Evolutionary conservation across 1,140 invertebrate species (phyloP).

Genomic region (Brevipalpus yothersi): DNA sequence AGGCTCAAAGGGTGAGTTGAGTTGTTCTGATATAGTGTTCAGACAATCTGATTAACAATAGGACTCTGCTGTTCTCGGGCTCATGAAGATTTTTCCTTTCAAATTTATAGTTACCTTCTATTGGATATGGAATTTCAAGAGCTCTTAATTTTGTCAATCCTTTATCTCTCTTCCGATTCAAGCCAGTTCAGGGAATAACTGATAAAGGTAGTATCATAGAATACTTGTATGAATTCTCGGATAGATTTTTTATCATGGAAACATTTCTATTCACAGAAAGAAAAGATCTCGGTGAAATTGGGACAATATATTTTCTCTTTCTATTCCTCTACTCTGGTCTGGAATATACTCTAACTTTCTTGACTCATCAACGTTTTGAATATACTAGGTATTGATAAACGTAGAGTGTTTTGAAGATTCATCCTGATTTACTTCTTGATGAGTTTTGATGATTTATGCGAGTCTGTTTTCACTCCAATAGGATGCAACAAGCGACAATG

Average conservation of each 20-base stretch:
- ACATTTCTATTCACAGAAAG: constrained; percentile 25
- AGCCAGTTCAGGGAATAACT: constrained; percentile 21
- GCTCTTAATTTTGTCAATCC: constrained; percentile 47
- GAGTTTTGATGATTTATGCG: too few species aligned
- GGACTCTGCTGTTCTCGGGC: too few species aligned
- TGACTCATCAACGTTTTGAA: constrained; percentile 73
- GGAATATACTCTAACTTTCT: constrained; percentile 90
- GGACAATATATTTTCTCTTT: constrained; percentile 75
- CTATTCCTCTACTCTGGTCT: constrained; percentile 88
- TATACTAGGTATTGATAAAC: constrained; percentile 33
- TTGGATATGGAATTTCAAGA: constrained; percentile 21
- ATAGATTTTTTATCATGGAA: neutral
- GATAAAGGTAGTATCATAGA: constrained; percentile 15
- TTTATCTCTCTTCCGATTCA: constrained; percentile 33
- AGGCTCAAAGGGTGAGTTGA: constrained; percentile 27
- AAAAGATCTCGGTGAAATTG: constrained; percentile 40
- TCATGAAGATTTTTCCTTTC: too few species aligned
- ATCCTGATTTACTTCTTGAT: constrained; percentile 6
- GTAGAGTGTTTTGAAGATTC: neutral
- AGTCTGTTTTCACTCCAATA: constrained; percentile 17
- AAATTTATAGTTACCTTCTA: too few species aligned
- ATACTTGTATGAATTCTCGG: neutral
- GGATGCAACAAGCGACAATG: constrained; percentile 94
- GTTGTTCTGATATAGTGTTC: neutral
- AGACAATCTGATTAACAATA: too few species aligned